A percentile compares a stretch with the other conserved stretches of the same genome.
These are phyloP conservation scores for Hesperophylax magnus DNA, from an alignment of 1,140 invertebrate genomes.

Conservation along the genomic window DNA sequence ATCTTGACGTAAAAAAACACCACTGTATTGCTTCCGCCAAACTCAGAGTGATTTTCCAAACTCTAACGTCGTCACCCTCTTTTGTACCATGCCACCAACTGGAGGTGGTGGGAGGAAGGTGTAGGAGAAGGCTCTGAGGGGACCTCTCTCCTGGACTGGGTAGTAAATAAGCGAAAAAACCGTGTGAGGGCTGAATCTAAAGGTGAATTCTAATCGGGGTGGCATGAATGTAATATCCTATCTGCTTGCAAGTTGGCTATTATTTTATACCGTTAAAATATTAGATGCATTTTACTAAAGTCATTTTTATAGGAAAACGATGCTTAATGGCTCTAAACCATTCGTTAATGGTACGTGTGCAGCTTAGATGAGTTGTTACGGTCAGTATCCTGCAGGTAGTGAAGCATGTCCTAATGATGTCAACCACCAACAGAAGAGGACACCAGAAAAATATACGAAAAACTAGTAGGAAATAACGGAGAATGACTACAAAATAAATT, in stretches of 20 bases:
- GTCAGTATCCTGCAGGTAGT: no score
- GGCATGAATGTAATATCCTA: background rate
- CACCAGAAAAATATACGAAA: no score
- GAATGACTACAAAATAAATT: no score
- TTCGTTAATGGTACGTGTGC: no score
- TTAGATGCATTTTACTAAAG: no score
- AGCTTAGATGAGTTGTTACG: no score
- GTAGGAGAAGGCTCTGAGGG: slow-evolving; percentile 12
- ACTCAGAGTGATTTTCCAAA: slow-evolving; percentile 56
- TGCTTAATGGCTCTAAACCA: no score
- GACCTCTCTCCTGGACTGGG: slow-evolving; percentile 40
- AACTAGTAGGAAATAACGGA: no score
- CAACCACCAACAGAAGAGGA: no score
- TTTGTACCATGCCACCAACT: slow-evolving; percentile 48
- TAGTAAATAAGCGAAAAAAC: slow-evolving; percentile 54
- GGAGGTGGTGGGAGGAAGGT: background rate
- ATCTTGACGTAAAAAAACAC: slow-evolving; percentile 36
- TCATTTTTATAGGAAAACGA: no score
- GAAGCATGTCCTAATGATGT: no score
- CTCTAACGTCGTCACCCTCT: slow-evolving; percentile 48
- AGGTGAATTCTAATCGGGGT: slow-evolving; percentile 41
- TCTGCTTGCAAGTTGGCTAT: background rate
- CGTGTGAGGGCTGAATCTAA: slow-evolving; percentile 54
- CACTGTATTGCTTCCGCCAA: slow-evolving; percentile 49
- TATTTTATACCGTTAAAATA: background rate